phyloP scores from a whole-genome alignment of 2,797 vertebrate genomes.

The Aplochiton taeniatus region DNA sequence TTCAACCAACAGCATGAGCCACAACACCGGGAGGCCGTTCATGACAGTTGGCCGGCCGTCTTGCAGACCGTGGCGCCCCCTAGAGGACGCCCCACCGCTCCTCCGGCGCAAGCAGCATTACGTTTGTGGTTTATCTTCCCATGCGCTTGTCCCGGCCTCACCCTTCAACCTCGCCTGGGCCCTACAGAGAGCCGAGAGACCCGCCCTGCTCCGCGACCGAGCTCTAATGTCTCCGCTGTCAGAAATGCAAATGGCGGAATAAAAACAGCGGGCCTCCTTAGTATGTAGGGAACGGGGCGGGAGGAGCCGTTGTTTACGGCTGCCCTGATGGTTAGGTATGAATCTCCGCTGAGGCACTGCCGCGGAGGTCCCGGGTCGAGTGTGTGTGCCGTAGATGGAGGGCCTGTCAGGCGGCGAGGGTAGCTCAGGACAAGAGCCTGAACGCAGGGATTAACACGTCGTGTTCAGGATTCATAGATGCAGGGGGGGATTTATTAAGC shows the following conservation, averaged over 20 bases:
- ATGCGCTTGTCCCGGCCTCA: too few species aligned
- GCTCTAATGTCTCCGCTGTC: slow-evolving; percentile 12
- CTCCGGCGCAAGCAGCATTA: too few species aligned
- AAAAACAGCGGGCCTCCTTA: slow-evolving; percentile 14
- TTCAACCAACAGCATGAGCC: too few species aligned
- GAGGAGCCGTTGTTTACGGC: slow-evolving; percentile 7
- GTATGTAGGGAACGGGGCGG: slow-evolving; percentile 11
- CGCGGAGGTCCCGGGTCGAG: background rate
- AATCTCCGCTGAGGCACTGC: background rate
- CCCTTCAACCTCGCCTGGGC: too few species aligned
- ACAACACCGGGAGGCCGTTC: too few species aligned
- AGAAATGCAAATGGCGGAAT: slow-evolving; percentile 18
- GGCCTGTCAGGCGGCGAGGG: slow-evolving; percentile 1
- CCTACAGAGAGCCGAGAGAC: too few species aligned
- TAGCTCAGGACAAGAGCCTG: slow-evolving; percentile 5
- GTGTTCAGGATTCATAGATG: background rate
- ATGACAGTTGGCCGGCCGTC: too few species aligned
- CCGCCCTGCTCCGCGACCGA: background rate
- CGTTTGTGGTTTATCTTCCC: too few species aligned
- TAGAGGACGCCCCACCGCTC: too few species aligned
- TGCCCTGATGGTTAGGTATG: slow-evolving; percentile 19
- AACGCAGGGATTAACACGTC: background rate
- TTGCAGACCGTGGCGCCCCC: too few species aligned
- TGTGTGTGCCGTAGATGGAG: slow-evolving; percentile 8
- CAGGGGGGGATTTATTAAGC: too few species aligned